Conservation (phyloP, 1,140 invertebrate genomes). For the Liolophura sinensis region DNA sequence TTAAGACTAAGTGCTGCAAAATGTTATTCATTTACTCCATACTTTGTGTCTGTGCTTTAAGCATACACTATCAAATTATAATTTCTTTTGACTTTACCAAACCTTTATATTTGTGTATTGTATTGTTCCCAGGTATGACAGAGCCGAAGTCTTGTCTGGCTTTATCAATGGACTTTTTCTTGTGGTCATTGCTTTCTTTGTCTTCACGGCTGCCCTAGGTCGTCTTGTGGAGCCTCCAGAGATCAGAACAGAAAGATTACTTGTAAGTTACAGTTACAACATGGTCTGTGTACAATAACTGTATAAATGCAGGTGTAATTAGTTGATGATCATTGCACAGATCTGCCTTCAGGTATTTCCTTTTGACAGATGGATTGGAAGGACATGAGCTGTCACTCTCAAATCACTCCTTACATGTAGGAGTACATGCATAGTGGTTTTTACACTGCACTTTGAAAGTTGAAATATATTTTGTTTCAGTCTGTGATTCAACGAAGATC, state of each 20-base stretch:
- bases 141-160: conserved; percentile 93
- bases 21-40: not conserved
- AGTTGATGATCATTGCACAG: too few species aligned
- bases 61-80: not conserved
- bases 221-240: conserved; percentile 65
- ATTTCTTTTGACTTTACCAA: not conserved
- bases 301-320: too few species aligned
- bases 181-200: conserved; percentile 94
- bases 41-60: not conserved
- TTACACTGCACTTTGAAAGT: too few species aligned
- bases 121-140: conserved; percentile 71
- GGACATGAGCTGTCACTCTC: too few species aligned
- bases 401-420: too few species aligned
- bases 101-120: not conserved
- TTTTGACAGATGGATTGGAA: too few species aligned
- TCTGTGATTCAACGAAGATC: too few species aligned
- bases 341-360: too few species aligned
- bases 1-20: not conserved
- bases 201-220: conserved; percentile 92
- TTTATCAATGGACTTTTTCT: conserved; percentile 96
- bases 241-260: conserved; percentile 64
- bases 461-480: too few species aligned
- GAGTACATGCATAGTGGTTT: too few species aligned
- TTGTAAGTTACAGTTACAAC: conserved; percentile 52
- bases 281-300: too few species aligned